Evolutionary conservation across 92 coral and sea anemone species (phyloP).

Genomic region (Montipora capitata): DNA sequence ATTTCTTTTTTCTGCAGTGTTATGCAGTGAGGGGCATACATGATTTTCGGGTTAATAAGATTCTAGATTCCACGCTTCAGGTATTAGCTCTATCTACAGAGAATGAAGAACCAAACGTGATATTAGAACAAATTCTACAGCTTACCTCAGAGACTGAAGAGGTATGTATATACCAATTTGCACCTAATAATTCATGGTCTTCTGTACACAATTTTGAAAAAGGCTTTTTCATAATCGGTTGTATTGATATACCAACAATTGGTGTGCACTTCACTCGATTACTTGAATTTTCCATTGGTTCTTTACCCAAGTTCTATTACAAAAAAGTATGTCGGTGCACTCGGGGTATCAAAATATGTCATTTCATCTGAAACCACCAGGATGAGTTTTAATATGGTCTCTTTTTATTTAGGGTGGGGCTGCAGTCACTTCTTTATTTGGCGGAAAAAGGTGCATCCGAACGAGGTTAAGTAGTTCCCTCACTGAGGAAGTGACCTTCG

Average conservation of each 20-base stretch:
- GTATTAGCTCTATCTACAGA: neutral
- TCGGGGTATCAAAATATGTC: neutral
- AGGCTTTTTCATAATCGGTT: too few relatives aligned
- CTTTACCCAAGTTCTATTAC: too few relatives aligned
- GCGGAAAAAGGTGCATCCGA: conserved; percentile 18
- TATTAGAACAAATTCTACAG: neutral
- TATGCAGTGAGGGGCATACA: neutral
- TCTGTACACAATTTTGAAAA: too few relatives aligned
- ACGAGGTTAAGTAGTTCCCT: conserved; percentile 28
- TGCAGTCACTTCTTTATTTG: neutral
- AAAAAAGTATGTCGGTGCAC: too few relatives aligned
- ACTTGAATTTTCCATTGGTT: too few relatives aligned
- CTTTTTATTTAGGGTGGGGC: neutral
- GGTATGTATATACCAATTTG: neutral
- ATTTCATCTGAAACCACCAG: neutral
- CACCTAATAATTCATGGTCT: neutral
- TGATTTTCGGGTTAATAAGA: neutral
- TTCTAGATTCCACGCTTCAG: conserved; percentile 14
- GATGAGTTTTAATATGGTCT: neutral
- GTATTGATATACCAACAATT: too few relatives aligned
- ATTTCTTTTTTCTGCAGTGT: neutral
- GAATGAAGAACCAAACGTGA: neutral
- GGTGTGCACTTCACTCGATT: too few relatives aligned
- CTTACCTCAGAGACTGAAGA: neutral
- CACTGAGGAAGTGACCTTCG: conserved; percentile 24